These are phyloP conservation scores for Chloroceryle amazona DNA, from an alignment of 2,797 vertebrate genomes.

Conservation along the genomic window DNA sequence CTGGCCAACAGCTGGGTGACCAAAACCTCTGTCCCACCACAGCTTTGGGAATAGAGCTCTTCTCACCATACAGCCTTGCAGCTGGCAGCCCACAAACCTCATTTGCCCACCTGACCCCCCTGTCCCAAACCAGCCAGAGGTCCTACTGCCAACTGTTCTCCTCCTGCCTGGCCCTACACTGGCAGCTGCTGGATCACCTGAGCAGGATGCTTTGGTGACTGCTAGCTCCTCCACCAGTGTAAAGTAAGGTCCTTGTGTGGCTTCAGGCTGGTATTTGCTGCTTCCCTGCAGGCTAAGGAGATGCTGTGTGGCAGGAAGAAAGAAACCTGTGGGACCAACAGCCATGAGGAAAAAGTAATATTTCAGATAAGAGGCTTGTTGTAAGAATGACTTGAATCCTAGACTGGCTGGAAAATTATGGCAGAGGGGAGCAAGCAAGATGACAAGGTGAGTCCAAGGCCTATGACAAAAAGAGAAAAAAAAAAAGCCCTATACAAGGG, in stretches of 20 bases:
- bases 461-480: not conserved
- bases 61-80: not conserved
- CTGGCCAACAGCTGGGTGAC: not conserved
- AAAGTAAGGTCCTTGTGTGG: not conserved
- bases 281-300: not conserved
- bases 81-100: not conserved
- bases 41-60: not conserved
- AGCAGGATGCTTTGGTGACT: not conserved
- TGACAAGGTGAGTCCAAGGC: not conserved
- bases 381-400: not conserved
- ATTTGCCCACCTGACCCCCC: too few species aligned
- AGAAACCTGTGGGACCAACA: not conserved
- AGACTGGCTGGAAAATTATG: not conserved
- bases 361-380: not conserved
- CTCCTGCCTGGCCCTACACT: not conserved
- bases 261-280: too few species aligned
- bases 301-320: not conserved
- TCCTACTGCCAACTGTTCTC: not conserved
- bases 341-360: not conserved
- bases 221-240: not conserved
- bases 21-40: not conserved
- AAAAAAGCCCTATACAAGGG: not conserved
- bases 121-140: too few species aligned
- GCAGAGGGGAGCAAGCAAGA: not conserved
- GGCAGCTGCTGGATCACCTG: fast-evolving